These are phyloP conservation scores for Diprion similis DNA, from an alignment of 1,140 invertebrate genomes.

Conservation along the genomic window DNA sequence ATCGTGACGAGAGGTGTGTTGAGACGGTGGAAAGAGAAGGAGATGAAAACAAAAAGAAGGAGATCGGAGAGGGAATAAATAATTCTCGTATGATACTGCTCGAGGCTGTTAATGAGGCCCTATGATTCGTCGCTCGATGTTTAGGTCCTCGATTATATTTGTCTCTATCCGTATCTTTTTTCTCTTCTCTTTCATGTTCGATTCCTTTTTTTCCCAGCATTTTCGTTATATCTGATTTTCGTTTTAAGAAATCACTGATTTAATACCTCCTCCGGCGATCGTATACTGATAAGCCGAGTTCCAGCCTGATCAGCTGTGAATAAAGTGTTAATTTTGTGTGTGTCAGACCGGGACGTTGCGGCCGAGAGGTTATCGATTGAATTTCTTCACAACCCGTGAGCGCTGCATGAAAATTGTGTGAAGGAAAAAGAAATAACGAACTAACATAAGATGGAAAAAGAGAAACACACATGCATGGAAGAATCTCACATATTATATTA, in stretches of 20 bases:
- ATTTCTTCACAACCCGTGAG: not conserved
- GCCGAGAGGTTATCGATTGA: not conserved
- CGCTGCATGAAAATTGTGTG: not conserved
- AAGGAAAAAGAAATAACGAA: not conserved
- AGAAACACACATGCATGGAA: no score
- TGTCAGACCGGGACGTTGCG: no score
- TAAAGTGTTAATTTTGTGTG: constrained; percentile 7
- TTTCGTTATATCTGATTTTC: no score
- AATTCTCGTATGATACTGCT: not conserved
- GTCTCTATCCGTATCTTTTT: not conserved
- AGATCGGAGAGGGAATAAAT: not conserved
- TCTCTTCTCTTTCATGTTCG: not conserved
- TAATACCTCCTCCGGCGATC: constrained; percentile 4
- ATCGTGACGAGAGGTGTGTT: constrained; percentile 1
- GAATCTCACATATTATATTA: no score
- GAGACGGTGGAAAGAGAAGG: not conserved
- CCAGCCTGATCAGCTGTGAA: constrained; percentile 4
- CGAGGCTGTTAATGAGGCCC: not conserved
- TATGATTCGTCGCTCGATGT: not conserved
- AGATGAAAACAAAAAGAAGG: not conserved
- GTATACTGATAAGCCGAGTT: not conserved
- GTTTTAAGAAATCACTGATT: not conserved
- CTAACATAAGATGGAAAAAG: no score
- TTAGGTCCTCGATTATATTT: not conserved
- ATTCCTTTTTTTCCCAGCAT: no score